phyloP scores from a whole-genome alignment of 2,797 vertebrate genomes.

The Myiothlypis coronata region DNA sequence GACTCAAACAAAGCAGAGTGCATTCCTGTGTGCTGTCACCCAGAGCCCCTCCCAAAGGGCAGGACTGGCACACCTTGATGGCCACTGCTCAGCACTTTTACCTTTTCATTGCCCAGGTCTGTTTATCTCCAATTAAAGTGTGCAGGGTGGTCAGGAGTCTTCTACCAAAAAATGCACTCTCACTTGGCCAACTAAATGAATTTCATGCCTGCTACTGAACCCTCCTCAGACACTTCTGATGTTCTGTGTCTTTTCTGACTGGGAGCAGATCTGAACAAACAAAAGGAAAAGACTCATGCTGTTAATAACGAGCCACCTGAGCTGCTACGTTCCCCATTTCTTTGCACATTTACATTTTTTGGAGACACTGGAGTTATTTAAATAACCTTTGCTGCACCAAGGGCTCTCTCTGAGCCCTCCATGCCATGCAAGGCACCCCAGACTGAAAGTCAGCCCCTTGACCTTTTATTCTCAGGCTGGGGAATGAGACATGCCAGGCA shows the following conservation, averaged over 20 bases:
- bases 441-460: conserved; percentile 5
- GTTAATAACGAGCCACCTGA: conserved; percentile 25
- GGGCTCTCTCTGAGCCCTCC: conserved; percentile 1
- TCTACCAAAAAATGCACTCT: not conserved
- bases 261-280: not conserved
- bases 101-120: not conserved
- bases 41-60: not conserved
- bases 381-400: conserved; percentile 26
- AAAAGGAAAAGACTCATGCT: not conserved
- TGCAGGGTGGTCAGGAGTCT: not conserved
- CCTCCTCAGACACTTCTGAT: not conserved
- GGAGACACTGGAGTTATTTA: conserved; percentile 24
- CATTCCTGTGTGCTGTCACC: not conserved
- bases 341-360: not conserved
- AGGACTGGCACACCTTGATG: not conserved
- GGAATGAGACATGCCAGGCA: conserved; percentile 16
- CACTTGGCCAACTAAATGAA: not conserved
- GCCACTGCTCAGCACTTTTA: not conserved
- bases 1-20: not conserved
- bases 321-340: not conserved
- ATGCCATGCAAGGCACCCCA: not conserved
- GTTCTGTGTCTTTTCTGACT: not conserved
- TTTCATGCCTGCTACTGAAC: not conserved
- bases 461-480: conserved; percentile 57
- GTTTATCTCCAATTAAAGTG: not conserved